These are phyloP conservation scores for Umimayanthus chanpuru DNA, from an alignment of 92 coral and sea anemone species.

Conservation along the genomic window DNA sequence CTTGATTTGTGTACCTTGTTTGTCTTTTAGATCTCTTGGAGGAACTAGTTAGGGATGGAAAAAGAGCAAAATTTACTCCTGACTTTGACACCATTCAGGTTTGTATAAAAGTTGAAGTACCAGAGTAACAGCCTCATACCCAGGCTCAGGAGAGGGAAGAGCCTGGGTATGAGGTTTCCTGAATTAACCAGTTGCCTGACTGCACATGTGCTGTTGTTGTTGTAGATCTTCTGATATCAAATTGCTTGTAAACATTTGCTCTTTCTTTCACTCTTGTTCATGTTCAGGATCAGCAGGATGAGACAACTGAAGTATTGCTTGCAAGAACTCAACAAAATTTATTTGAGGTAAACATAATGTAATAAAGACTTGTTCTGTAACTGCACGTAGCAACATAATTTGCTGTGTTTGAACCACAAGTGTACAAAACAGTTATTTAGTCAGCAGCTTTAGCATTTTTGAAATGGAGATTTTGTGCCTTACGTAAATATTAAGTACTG, in stretches of 20 bases:
- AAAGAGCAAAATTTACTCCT: constrained; percentile 88
- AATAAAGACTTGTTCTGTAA: background rate
- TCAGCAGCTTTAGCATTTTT: too few relatives aligned
- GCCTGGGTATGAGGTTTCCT: too few relatives aligned
- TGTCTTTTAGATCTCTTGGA: constrained; percentile 72
- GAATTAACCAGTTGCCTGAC: background rate
- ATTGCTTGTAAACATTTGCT: background rate
- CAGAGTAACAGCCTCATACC: too few relatives aligned
- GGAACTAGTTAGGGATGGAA: constrained; percentile 85
- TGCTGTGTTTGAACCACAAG: too few relatives aligned
- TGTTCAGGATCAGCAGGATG: constrained; percentile 87
- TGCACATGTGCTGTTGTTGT: background rate
- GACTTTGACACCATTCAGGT: constrained; percentile 92
- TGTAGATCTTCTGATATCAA: too few relatives aligned
- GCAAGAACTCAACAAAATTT: constrained; percentile 88
- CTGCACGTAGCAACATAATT: background rate
- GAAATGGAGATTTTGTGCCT: too few relatives aligned
- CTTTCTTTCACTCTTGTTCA: background rate
- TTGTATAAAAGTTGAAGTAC: background rate
- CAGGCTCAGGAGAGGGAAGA: too few relatives aligned
- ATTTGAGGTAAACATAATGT: constrained; percentile 74
- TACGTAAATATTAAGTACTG: too few relatives aligned
- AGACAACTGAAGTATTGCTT: constrained; percentile 91
- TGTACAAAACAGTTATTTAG: too few relatives aligned
- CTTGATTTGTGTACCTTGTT: background rate